phyloP scores from a whole-genome alignment of 1,140 invertebrate genomes.

The Agrypnia vestita region DNA sequence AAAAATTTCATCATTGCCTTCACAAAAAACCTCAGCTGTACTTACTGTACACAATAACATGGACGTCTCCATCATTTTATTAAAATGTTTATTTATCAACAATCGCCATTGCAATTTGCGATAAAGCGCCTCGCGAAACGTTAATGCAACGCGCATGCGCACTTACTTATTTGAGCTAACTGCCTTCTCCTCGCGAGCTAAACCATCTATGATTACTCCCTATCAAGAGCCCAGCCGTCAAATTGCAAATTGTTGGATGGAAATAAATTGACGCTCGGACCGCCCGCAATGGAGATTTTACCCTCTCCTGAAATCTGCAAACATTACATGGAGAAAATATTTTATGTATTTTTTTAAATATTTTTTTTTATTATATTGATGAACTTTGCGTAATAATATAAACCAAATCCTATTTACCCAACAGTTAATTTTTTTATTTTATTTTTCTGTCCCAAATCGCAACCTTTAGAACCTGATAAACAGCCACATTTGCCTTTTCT shows the following conservation, averaged over 20 bases:
- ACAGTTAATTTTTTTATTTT: no score
- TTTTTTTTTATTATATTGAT: no score
- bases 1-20: no score
- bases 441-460: no score
- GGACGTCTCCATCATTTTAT: constrained; percentile 28
- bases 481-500: no score
- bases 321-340: no score
- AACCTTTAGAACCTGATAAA: no score
- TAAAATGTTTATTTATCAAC: constrained; percentile 37
- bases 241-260: constrained; percentile 59
- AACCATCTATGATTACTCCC: constrained; percentile 47
- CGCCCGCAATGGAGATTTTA: constrained; percentile 50
- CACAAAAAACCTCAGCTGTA: no score
- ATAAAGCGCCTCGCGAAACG: constrained; percentile 31
- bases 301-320: not conserved
- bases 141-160: constrained; percentile 27
- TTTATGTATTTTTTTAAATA: no score
- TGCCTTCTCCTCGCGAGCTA: constrained; percentile 10
- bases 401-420: no score
- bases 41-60: not conserved
- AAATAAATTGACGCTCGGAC: constrained; percentile 52
- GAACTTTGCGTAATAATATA: no score
- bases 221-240: constrained; percentile 37
- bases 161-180: constrained; percentile 12
- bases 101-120: constrained; percentile 31